phyloP scores from a whole-genome alignment of 2,797 vertebrate species.

The Falco peregrinus region DNA sequence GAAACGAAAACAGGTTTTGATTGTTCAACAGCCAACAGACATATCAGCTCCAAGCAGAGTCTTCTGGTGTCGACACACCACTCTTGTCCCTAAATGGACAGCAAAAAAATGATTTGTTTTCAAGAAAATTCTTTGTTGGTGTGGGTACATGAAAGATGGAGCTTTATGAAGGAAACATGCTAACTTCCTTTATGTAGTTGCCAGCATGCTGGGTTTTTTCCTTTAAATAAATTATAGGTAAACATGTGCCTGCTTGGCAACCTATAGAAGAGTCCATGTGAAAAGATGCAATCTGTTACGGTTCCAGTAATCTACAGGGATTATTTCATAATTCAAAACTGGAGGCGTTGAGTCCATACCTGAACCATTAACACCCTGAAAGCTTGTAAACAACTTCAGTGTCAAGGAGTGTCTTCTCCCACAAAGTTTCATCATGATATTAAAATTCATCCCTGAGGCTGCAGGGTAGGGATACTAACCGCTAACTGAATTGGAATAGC shows the following conservation, averaged over 20 bases:
- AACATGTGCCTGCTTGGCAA: neutral
- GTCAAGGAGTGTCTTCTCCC: neutral
- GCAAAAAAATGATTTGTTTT: neutral
- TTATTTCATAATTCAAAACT: neutral
- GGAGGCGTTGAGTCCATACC: neutral
- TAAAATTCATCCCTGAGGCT: conserved; percentile 21
- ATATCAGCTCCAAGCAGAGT: neutral
- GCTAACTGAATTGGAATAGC: neutral
- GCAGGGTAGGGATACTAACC: neutral
- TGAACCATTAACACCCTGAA: neutral
- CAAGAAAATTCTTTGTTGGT: neutral
- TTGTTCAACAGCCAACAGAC: neutral
- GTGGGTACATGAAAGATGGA: neutral
- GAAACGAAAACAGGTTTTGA: neutral
- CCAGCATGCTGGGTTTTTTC: neutral
- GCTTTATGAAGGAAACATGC: neutral
- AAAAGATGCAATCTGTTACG: conserved; percentile 19
- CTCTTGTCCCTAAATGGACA: neutral
- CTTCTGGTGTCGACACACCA: neutral
- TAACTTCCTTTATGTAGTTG: neutral
- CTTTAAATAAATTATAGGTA: neutral
- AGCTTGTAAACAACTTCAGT: neutral
- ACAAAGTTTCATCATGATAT: neutral
- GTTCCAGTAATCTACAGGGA: neutral
- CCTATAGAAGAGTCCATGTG: neutral